phyloP scores from a whole-genome alignment of 2,888 invertebrate species.

The Charanyca ferruginea region DNA sequence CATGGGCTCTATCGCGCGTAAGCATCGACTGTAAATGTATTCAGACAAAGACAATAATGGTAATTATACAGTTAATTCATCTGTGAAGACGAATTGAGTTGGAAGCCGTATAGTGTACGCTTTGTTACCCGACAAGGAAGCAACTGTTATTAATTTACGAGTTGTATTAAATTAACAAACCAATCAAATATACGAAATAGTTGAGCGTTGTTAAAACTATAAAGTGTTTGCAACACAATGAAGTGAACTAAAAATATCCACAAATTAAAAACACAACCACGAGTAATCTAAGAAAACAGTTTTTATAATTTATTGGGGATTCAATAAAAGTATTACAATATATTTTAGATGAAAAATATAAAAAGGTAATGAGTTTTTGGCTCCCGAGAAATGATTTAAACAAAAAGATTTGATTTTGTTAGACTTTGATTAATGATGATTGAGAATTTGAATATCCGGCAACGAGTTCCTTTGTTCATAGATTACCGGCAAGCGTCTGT shows the following conservation, averaged over 20 bases:
- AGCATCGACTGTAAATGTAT: conserved; percentile 47
- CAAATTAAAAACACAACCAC: conserved; percentile 28
- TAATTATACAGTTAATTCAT: conserved; percentile 63
- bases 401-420: conserved; percentile 59
- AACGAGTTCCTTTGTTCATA: conserved; percentile 53
- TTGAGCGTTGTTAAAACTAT: background rate
- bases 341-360: conserved; percentile 20
- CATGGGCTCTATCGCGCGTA: conserved; percentile 40
- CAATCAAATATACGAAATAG: conserved; percentile 12
- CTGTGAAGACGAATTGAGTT: conserved; percentile 43
- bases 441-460: conserved; percentile 62
- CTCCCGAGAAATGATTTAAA: conserved; percentile 46
- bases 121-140: conserved; percentile 32
- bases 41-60: conserved; percentile 49
- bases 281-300: conserved; percentile 15
- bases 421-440: conserved; percentile 63
- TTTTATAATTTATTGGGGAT: conserved; percentile 39
- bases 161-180: conserved; percentile 23
- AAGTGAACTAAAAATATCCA: conserved; percentile 24
- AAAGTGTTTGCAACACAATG: background rate
- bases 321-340: conserved; percentile 32
- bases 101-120: conserved; percentile 26
- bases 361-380: conserved; percentile 31
- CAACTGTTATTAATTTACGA: background rate
- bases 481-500: conserved; percentile 19